Percentiles rank a stretch among this genome's conserved stretches.
phyloP scores from a whole-genome alignment of 2,888 invertebrate species.

The Dusona sp. region DNA sequence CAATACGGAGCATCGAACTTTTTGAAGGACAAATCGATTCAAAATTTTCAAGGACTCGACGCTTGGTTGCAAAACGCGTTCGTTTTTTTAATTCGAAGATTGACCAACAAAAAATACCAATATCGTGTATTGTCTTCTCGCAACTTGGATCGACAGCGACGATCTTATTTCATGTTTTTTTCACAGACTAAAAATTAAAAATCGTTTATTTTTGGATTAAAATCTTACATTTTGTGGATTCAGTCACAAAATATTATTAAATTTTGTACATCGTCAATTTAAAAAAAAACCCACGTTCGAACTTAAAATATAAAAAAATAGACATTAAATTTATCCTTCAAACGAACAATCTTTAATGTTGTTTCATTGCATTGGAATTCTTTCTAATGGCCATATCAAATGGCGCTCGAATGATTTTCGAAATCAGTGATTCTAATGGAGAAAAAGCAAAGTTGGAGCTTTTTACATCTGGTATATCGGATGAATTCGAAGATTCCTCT shows the following conservation, averaged over 20 bases:
- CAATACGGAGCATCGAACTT: constrained; percentile 69
- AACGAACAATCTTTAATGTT: not conserved
- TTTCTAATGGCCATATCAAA: too few relatives aligned
- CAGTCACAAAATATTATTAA: too few relatives aligned
- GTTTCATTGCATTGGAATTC: not conserved
- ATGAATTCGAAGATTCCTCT: not conserved
- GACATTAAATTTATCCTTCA: too few relatives aligned
- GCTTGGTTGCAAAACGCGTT: constrained; percentile 41
- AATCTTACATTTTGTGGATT: not conserved
- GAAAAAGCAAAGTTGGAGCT: not conserved
- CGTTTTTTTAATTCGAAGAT: constrained; percentile 15
- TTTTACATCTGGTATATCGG: not conserved
- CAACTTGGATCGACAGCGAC: not conserved
- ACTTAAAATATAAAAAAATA: too few relatives aligned
- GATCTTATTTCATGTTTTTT: not conserved
- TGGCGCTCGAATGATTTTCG: too few relatives aligned
- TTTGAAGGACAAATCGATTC: constrained; percentile 63
- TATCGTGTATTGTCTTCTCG: not conserved
- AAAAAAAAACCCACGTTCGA: too few relatives aligned
- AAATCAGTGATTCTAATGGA: not conserved
- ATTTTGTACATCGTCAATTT: too few relatives aligned
- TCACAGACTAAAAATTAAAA: not conserved
- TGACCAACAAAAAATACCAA: constrained; percentile 6
- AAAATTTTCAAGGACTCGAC: constrained; percentile 60
- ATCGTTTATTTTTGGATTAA: not conserved